Percentiles rank a stretch among this genome's conserved stretches.
Conservation (phyloP, 1,140 invertebrate genomes). For the Cotesia glomerata region DNA sequence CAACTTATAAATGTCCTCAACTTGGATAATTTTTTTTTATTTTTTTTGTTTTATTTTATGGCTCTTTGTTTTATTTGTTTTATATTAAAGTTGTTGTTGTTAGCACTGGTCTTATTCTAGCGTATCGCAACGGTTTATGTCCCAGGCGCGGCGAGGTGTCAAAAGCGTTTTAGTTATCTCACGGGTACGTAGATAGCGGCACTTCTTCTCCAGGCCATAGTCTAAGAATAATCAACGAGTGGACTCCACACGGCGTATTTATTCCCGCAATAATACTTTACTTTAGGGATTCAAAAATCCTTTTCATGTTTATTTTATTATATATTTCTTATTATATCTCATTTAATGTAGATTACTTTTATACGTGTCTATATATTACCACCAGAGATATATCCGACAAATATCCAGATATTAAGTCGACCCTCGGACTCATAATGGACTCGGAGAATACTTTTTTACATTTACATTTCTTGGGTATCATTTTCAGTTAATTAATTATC, state of each 20-base stretch:
- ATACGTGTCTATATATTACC: not conserved
- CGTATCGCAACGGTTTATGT: constrained; percentile 48
- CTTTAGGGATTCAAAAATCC: not conserved
- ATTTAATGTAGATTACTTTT: not conserved
- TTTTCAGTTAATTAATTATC: too few species aligned
- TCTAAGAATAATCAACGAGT: not conserved
- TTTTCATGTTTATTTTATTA: not conserved
- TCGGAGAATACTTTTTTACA: too few species aligned
- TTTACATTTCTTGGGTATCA: too few species aligned
- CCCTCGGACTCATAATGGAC: too few species aligned
- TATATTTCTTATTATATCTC: not conserved
- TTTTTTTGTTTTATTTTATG: too few species aligned
- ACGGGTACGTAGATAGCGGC: constrained; percentile 38
- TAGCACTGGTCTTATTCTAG: not conserved
- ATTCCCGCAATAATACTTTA: not conserved
- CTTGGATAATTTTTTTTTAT: too few species aligned
- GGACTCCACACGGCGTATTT: not conserved
- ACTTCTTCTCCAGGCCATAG: constrained; percentile 16
- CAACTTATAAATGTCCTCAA: too few species aligned
- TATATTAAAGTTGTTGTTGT: not conserved
- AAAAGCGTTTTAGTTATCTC: constrained; percentile 53
- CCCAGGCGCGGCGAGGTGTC: constrained; percentile 44
- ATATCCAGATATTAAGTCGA: too few species aligned
- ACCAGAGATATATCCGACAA: not conserved
- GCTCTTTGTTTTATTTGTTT: too few species aligned